Evolutionary conservation across 2,888 invertebrate genomes (phyloP).

Genomic region (Eupithecia dodoneata): DNA sequence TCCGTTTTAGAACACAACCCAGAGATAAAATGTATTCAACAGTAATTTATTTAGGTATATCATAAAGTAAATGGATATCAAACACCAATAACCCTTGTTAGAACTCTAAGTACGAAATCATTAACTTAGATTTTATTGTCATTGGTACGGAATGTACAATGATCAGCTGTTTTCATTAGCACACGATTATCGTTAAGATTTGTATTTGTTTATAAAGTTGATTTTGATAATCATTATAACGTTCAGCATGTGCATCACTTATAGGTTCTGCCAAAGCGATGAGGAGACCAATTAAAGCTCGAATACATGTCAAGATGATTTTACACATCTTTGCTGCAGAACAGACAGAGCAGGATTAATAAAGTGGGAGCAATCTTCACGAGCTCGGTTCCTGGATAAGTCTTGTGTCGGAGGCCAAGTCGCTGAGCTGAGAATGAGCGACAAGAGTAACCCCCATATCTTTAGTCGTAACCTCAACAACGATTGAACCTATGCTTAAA

Average conservation of each 20-base stretch:
- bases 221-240: too few relatives aligned
- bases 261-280: too few relatives aligned
- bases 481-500: too few relatives aligned
- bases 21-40: not conserved
- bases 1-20: not conserved
- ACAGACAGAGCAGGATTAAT: not conserved
- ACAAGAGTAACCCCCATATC: too few relatives aligned
- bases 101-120: slow-evolving; percentile 20
- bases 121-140: slow-evolving; percentile 28
- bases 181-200: not conserved
- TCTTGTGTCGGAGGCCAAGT: not conserved
- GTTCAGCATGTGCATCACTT: too few relatives aligned
- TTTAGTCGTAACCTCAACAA: too few relatives aligned
- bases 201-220: too few relatives aligned
- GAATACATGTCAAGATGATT: too few relatives aligned
- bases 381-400: not conserved
- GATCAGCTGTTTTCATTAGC: slow-evolving; percentile 15
- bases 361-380: not conserved
- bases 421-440: too few relatives aligned
- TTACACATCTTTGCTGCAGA: not conserved
- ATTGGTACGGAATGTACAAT: slow-evolving; percentile 25
- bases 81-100: slow-evolving; percentile 18
- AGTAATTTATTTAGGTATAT: not conserved
- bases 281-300: too few relatives aligned
- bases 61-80: slow-evolving; percentile 7